A percentile compares a stretch with the other conserved stretches of the same genome.
Evolutionary conservation across 2,888 invertebrate species (phyloP).

Genomic region (Patella ulyssiponensis): DNA sequence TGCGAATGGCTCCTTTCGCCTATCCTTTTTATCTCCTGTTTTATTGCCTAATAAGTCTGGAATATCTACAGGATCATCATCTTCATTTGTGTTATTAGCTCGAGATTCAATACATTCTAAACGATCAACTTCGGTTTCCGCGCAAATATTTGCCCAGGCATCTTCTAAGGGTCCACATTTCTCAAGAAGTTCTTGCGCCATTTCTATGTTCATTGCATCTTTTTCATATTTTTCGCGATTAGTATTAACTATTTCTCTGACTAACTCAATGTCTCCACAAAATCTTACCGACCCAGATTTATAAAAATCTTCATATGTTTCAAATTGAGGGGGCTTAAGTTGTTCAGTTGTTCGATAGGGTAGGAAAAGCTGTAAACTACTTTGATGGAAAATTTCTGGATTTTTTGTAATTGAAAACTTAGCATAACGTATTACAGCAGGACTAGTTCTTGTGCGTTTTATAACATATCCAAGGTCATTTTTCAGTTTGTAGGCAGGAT

Average conservation of each 20-base stretch:
- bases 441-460: neutral
- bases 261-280: neutral
- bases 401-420: neutral
- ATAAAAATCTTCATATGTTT: slow-evolving; percentile 12
- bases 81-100: no score
- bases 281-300: neutral
- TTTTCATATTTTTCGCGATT: slow-evolving; percentile 1
- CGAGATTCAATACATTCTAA: neutral
- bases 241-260: neutral
- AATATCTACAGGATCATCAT: no score
- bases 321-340: neutral
- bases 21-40: neutral
- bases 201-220: neutral
- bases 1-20: neutral
- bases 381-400: slow-evolving; percentile 8
- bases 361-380: slow-evolving; percentile 11
- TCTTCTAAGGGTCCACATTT: neutral
- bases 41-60: no score
- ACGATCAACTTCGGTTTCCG: slow-evolving; percentile 9
- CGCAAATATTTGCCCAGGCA: slow-evolving; percentile 12
- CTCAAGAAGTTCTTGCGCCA: no score
- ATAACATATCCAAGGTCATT: neutral
- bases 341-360: neutral
- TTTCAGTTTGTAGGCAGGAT: slow-evolving; percentile 1
- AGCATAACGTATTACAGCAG: neutral